Conservation (phyloP, 2,888 invertebrate species). For the Caenorhabditis sp. region DNA sequence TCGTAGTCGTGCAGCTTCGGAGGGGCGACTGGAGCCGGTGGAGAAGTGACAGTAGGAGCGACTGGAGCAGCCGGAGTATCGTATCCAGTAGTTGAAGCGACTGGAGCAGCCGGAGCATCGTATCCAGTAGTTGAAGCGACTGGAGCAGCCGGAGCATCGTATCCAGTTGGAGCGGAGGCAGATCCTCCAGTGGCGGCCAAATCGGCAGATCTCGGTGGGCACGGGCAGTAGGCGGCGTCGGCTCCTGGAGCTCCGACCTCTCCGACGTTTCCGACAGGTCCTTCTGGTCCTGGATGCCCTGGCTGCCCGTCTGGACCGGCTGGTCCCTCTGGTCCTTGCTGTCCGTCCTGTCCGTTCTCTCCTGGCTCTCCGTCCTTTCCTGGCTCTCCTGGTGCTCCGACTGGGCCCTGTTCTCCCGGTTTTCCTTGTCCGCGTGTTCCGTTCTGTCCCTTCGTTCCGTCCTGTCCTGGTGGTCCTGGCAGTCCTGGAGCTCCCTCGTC, state of each 20-base stretch:
- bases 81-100: constrained; percentile 17
- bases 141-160: constrained; percentile 31
- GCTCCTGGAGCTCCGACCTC: constrained; percentile 48
- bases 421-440: constrained; percentile 46
- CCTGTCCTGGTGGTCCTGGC: constrained; percentile 53
- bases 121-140: constrained; percentile 27
- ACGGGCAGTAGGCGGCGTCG: constrained; percentile 55
- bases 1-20: constrained; percentile 49
- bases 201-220: constrained; percentile 50
- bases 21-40: constrained; percentile 36
- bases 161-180: constrained; percentile 22
- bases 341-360: constrained; percentile 53
- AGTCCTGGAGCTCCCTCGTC: constrained; percentile 52
- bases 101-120: constrained; percentile 26
- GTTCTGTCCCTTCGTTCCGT: constrained; percentile 45
- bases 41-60: constrained; percentile 21
- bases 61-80: constrained; percentile 22
- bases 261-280: constrained; percentile 38
- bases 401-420: constrained; percentile 47
- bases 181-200: constrained; percentile 31
- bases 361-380: constrained; percentile 54
- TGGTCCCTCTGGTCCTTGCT: constrained; percentile 47
- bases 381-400: constrained; percentile 42
- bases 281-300: constrained; percentile 48
- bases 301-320: constrained; percentile 45